phyloP scores from a whole-genome alignment of 2,113 vertebrate species.

The Neotoma lepida region DNA sequence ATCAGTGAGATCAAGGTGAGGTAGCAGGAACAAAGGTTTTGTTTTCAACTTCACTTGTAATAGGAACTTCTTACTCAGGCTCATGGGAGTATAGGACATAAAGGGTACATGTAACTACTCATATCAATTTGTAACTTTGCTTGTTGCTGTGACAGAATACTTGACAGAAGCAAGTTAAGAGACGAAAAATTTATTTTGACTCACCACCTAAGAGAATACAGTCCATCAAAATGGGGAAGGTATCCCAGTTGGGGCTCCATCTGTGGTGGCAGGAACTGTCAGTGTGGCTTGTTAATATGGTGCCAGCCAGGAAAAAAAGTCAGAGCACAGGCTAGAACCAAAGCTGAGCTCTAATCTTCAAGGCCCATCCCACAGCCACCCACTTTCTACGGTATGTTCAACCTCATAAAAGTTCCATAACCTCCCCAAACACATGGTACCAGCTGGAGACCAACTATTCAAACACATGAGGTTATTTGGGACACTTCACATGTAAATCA shows the following conservation, averaged over 20 bases:
- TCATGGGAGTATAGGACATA: not conserved
- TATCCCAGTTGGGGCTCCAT: not conserved
- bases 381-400: not conserved
- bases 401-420: not conserved
- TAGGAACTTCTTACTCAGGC: not conserved
- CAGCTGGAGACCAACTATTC: not conserved
- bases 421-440: not conserved
- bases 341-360: not conserved
- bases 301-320: not conserved
- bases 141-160: not conserved
- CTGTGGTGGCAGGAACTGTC: not conserved
- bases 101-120: not conserved
- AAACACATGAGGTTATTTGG: not conserved
- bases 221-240: not conserved
- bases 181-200: not conserved
- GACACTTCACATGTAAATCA: not conserved
- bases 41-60: slow-evolving; percentile 29
- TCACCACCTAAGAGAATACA: not conserved
- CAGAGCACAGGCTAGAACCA: not conserved
- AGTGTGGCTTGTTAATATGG: not conserved
- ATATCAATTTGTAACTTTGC: not conserved
- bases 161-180: not conserved
- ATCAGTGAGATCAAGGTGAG: not conserved
- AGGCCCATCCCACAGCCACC: not conserved
- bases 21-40: not conserved